phyloP scores from a whole-genome alignment of 2,888 invertebrate genomes.

The Clitarchus hookeri region DNA sequence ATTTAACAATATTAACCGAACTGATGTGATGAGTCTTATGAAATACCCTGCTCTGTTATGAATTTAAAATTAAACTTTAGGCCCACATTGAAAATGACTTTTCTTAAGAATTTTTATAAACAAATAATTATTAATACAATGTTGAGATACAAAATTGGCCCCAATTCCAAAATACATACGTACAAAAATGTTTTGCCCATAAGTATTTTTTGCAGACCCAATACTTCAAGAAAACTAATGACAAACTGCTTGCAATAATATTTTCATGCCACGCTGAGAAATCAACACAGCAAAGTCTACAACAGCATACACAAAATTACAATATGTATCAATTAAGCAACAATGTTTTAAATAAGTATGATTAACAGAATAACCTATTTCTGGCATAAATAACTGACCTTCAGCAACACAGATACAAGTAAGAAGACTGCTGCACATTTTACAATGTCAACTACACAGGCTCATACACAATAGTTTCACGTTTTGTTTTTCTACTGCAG shows the following conservation, averaged over 20 bases:
- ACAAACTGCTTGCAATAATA: background rate
- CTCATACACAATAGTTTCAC: background rate
- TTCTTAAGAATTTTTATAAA: background rate
- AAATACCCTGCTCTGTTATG: background rate
- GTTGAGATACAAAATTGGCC: background rate
- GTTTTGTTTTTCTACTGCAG: background rate
- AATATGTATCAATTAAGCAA: background rate
- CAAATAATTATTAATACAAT: background rate
- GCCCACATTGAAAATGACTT: background rate
- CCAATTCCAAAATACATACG: background rate
- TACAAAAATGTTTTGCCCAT: background rate
- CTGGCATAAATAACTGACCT: background rate
- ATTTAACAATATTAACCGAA: background rate
- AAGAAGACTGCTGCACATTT: background rate
- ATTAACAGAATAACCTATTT: background rate
- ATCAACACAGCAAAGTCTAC: background rate
- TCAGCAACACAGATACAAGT: background rate
- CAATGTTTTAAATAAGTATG: background rate
- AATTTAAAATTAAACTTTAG: background rate
- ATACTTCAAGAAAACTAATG: background rate
- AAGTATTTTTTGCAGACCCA: background rate
- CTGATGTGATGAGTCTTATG: background rate
- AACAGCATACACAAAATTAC: background rate
- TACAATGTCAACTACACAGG: background rate
- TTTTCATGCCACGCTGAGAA: background rate